A percentile compares a stretch with the other conserved stretches of the same genome.
Evolutionary conservation across 1,140 invertebrate species (phyloP).

Genomic region (Procambarus virginalis): DNA sequence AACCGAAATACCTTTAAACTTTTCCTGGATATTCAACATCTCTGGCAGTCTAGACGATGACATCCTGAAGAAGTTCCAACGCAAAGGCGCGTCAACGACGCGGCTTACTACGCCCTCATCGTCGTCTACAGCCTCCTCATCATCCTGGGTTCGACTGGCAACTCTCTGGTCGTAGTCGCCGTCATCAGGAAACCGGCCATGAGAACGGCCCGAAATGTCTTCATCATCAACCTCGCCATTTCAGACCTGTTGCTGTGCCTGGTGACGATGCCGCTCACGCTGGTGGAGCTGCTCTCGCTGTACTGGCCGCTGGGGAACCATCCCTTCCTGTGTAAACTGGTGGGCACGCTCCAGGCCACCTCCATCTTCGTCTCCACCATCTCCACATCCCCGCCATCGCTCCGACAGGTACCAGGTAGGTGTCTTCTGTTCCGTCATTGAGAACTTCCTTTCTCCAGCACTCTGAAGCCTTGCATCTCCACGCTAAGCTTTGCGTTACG

Average conservation of each 20-base stretch:
- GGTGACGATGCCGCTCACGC: constrained; percentile 88
- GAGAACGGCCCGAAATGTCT: constrained; percentile 90
- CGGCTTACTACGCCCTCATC: constrained; percentile 80
- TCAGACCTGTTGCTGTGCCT: constrained; percentile 89
- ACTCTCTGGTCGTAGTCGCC: constrained; percentile 86
- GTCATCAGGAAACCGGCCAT: constrained; percentile 86
- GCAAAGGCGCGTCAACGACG: constrained; percentile 81
- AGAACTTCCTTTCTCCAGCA: too few species aligned
- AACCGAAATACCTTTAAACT: constrained; percentile 46
- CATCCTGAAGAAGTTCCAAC: constrained; percentile 66
- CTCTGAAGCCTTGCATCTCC: too few species aligned
- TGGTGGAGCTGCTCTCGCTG: constrained; percentile 86
- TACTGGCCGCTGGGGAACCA: constrained; percentile 83
- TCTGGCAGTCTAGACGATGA: constrained; percentile 59
- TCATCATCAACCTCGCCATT: constrained; percentile 91
- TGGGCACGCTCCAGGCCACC: constrained; percentile 86
- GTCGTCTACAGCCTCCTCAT: constrained; percentile 84
- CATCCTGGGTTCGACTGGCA: constrained; percentile 84
- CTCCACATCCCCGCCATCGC: constrained; percentile 92
- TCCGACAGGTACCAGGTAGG: constrained; percentile 82
- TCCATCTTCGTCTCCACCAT: constrained; percentile 93
- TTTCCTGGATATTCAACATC: constrained; percentile 64
- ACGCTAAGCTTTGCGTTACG: too few species aligned
- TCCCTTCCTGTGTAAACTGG: constrained; percentile 84
- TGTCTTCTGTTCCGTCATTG: not conserved